These are phyloP conservation scores for Amphiura filiformis DNA, from an alignment of 35 echinoderm and acorn worm genomes.

Conservation along the genomic window DNA sequence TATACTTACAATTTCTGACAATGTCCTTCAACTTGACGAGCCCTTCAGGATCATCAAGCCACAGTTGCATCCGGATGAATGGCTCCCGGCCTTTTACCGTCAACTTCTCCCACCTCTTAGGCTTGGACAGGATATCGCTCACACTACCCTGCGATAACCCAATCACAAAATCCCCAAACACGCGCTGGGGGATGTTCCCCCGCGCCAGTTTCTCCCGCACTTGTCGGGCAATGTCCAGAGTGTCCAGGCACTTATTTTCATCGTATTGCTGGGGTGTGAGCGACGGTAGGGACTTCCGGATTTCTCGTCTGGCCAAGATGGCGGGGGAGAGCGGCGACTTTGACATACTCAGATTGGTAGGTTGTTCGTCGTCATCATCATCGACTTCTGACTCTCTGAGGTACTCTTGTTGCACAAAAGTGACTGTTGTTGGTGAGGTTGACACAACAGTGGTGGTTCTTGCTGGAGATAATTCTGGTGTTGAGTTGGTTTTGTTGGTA, in stretches of 20 bases:
- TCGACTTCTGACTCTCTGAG: not conserved
- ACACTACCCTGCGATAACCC: conserved; percentile 97
- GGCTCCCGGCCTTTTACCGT: conserved; percentile 88
- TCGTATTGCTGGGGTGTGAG: conserved; percentile 71
- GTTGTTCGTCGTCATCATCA: not conserved
- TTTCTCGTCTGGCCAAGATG: not conserved
- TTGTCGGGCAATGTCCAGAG: conserved; percentile 63
- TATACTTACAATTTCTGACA: conserved; percentile 55
- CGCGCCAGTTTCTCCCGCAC: conserved; percentile 67
- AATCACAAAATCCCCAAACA: conserved; percentile 84
- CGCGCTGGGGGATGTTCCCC: conserved; percentile 77
- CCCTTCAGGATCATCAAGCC: conserved; percentile 74
- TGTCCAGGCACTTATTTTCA: conserved; percentile 66
- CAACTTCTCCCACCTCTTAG: conserved; percentile 84
- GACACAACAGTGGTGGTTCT: not conserved
- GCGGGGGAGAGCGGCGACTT: not conserved
- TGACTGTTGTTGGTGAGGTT: not conserved
- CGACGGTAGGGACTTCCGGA: conserved; percentile 29
- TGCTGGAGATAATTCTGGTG: conserved; percentile 18
- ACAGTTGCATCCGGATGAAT: conserved; percentile 94
- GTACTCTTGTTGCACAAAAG: not conserved
- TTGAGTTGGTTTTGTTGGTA: conserved; percentile 56
- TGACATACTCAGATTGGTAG: not conserved
- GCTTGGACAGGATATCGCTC: conserved; percentile 85
- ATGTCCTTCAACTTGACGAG: conserved; percentile 74